Base-by-base conservation (phyloP, 2,113 vertebrate species). In the Lampris incognitus region DNA sequence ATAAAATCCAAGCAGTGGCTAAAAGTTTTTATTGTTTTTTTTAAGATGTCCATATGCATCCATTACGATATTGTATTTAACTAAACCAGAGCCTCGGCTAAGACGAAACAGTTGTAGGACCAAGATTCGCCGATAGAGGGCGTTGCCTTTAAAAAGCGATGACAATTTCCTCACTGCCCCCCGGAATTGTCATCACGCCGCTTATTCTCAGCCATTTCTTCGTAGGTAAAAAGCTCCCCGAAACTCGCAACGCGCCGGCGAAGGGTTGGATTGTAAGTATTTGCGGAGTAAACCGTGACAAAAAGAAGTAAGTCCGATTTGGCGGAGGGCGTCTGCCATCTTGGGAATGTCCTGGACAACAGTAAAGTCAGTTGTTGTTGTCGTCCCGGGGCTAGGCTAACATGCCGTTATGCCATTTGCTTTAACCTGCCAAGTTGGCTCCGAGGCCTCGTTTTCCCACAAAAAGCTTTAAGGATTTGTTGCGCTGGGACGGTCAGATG, bases 141-240 rank as follows among this genome's bases (percentile, higher is more conserved):
- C 74, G 54, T 8, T 48, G 52, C 39, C 1, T 73, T 6, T 4
- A 8, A 44, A 39, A 38, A 13, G 8, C 51, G 61, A 39, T 74
- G 79, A 79, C 89, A 76, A 75, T 87, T 69, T 36, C 70, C 38
- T 78, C 38, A 64, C 56, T 42, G 37, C 50, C 62, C 78, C 63
- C 88, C 90, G 93, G 93, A 94, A 93, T 79, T 77, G 88, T 85
- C 87, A 76, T 93, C 83, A 80, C 69, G 79, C 85, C 72, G 74
- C 71, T 69, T 44, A 70, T n/a, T 65, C 59, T 89, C 92, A 79
- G 91, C 91, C 93, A 92, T 93, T 91, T 92, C 85, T 24, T 90
- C 68, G 41, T 72, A 76, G 87, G 83, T 83, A 72, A 78, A 62
- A 87, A 84, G 76, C 76, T 76, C 61, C 60, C 54, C 1, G 63